phyloP scores from a whole-genome alignment of 2,113 vertebrate species.

The Dromas ardeola region DNA sequence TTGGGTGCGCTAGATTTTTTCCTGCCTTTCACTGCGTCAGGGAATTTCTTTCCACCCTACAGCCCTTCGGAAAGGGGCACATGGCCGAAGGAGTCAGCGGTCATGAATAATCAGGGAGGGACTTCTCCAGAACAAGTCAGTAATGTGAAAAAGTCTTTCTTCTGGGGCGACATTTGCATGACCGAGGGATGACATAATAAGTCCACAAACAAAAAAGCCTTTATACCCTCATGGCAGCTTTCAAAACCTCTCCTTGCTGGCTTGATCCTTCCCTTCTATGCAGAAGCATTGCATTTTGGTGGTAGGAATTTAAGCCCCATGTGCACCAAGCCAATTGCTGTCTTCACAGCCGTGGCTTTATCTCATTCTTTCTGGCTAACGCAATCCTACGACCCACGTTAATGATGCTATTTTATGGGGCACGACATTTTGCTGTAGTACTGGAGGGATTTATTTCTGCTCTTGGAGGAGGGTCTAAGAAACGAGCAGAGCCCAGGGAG shows the following conservation, averaged over 20 bases:
- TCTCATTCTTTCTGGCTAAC: neutral
- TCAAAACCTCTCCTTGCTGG: neutral
- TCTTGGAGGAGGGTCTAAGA: neutral
- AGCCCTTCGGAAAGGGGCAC: neutral
- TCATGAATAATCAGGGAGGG: constrained; percentile 42
- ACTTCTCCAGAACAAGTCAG: constrained; percentile 50
- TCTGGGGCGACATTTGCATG: constrained; percentile 49
- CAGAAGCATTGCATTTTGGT: neutral
- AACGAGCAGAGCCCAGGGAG: neutral
- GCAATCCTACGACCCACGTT: neutral
- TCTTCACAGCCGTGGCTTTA: neutral
- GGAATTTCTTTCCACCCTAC: constrained; percentile 18
- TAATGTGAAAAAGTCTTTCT: constrained; percentile 59
- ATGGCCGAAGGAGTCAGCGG: neutral
- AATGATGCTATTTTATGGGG: neutral
- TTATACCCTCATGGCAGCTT: constrained; percentile 5
- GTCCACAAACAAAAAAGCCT: constrained; percentile 41
- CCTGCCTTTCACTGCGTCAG: neutral
- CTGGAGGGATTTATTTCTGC: neutral
- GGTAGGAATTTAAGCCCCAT: constrained; percentile 9
- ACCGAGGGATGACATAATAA: constrained; percentile 51
- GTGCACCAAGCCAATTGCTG: neutral
- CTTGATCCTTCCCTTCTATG: constrained; percentile 4
- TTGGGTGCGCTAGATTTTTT: neutral
- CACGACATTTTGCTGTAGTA: neutral